A percentile compares a stretch with the other conserved stretches of the same genome.
Evolutionary conservation across 2,888 invertebrate species (phyloP).

Genomic region (Tenthredo scrophulariae): DNA sequence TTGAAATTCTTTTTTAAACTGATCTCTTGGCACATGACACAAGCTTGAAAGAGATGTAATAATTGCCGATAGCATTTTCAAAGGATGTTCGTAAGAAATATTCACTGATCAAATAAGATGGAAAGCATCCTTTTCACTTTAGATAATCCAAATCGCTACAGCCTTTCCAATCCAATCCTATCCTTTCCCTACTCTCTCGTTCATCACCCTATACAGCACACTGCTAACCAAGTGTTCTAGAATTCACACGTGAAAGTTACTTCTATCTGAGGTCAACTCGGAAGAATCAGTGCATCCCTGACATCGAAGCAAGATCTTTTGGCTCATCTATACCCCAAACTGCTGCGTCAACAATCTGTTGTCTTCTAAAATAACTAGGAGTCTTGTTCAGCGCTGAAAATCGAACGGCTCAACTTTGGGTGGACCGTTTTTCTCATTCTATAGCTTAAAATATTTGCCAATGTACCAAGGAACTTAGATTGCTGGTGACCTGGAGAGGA

Average conservation of each 20-base stretch:
- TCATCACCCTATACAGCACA: not conserved
- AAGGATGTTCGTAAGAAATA: not conserved
- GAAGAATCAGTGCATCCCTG: not conserved
- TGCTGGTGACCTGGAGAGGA: not conserved
- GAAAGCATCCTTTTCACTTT: not conserved
- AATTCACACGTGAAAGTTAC: not conserved
- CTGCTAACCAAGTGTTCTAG: conserved; percentile 3
- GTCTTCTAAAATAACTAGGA: not conserved
- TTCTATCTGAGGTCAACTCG: not conserved
- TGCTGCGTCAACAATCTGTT: not conserved
- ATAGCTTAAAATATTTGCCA: conserved; percentile 7
- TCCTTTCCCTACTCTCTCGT: not conserved
- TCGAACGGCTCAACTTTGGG: not conserved
- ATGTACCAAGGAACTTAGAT: not conserved
- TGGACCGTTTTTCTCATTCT: conserved; percentile 22
- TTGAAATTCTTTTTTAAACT: not conserved
- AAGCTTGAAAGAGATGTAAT: not conserved
- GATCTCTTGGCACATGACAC: not conserved
- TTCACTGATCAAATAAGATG: not conserved
- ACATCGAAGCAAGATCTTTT: not conserved
- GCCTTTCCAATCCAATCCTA: not conserved
- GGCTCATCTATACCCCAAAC: not conserved
- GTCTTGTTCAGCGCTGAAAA: not conserved
- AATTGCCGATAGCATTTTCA: not conserved
- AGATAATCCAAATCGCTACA: not conserved